Evolutionary conservation across 2,888 invertebrate genomes (phyloP), one percentile per base, ranked within the genome.

Genomic region (Tromatobia lineatoria): DNA sequence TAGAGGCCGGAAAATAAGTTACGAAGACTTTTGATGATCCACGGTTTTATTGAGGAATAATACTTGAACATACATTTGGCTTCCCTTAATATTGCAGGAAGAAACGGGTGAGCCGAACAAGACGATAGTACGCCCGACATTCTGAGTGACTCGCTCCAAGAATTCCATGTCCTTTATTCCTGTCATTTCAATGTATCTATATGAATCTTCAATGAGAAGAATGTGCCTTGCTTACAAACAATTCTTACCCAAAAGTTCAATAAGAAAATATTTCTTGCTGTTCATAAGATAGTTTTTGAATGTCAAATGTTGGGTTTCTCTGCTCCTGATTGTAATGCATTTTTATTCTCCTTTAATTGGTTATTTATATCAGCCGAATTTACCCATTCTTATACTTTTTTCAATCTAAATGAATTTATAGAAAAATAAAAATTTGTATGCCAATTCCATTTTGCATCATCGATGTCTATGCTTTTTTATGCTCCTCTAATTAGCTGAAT

Each of bases 1-100:
- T 80, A 84, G 42, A 85, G 66, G 64, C 67, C 83, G 85, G 87
- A 85, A 88, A 75, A 85, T 82, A 80, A 83, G 75, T 82, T 86
- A 76, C 57, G 80, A 69, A 45, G 52, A 42, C 54, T 73, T 69
- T 83, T 38, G 18, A n/a, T 75, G 73, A 86, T 76, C 73, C 29
- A 50, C 47, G 45, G 3, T 25, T 67, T 23, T 10, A 52, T 47
- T 13, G 47, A 29, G 20, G 42, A 25, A 47, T 23, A 2, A 71
- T 57, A 18, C 71, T 70, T 50, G 23, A 75, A 61, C 15, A 20
- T 42, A 34, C 67, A 52, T 57, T 25, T 20, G 54, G 50, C 6
- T 18, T 47, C 74, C 38, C 71, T 38, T 45, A n/a, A 73, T 66
- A 73, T 84, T 84, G 20, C 78, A 84, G 84, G 61, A 81, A 74